A percentile compares a stretch with the other conserved stretches of the same genome.
Evolutionary conservation across 2,888 invertebrate species (phyloP).

Genomic region (Drosophila kambysellisi): DNA sequence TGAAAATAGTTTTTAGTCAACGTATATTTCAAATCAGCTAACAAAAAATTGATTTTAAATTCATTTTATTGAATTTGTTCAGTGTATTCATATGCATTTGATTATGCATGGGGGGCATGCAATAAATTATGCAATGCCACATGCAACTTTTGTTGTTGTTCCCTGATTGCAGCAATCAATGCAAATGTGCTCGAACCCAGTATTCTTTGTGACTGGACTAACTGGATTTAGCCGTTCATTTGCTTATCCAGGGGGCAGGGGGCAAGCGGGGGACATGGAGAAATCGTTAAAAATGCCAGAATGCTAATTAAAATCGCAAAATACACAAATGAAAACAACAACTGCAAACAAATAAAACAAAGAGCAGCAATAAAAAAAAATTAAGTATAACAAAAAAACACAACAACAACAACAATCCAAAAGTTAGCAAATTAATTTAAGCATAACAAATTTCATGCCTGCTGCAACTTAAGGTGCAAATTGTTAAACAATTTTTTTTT

Average conservation of each 20-base stretch:
- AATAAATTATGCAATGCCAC: slow-evolving; percentile 21
- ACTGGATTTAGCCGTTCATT: slow-evolving; percentile 31
- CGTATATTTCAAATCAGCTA: background rate
- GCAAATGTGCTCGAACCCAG: slow-evolving; percentile 42
- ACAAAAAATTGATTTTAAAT: background rate
- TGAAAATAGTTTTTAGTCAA: too few species aligned
- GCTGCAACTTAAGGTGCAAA: slow-evolving; percentile 53
- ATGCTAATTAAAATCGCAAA: slow-evolving; percentile 51
- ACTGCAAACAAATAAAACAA: slow-evolving; percentile 10
- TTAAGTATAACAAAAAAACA: background rate
- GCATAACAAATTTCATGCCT: slow-evolving; percentile 56
- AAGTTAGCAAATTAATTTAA: slow-evolving; percentile 44
- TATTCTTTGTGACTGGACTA: slow-evolving; percentile 5
- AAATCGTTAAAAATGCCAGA: slow-evolving; percentile 5
- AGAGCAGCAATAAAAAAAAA: background rate
- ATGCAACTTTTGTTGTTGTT: slow-evolving; percentile 11
- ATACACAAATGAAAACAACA: slow-evolving; percentile 21
- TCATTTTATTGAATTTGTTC: background rate
- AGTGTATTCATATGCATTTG: slow-evolving; percentile 16
- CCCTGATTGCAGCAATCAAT: slow-evolving; percentile 57
- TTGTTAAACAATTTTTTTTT: slow-evolving; percentile 34
- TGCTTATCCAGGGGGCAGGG: slow-evolving; percentile 2
- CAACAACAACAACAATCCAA: slow-evolving; percentile 4
- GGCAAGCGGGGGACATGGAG: too few species aligned
- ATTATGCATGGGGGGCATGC: slow-evolving; percentile 34